Conservation (phyloP, 2,113 vertebrate species). For the Lepisosteus osseus region DNA sequence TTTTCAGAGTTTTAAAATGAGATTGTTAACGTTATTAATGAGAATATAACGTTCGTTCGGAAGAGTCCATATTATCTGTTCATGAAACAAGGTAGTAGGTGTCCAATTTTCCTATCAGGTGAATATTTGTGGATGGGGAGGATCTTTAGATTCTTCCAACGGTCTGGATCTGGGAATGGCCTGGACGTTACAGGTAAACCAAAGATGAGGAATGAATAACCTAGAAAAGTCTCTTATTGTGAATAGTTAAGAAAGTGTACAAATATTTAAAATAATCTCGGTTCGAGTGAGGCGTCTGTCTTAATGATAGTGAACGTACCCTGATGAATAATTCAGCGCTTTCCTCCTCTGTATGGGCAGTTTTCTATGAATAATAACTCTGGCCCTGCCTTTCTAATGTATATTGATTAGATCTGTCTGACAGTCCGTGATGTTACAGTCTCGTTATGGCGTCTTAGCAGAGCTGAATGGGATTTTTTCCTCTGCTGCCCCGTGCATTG, state of each 20-base stretch:
- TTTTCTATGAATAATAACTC: constrained; percentile 47
- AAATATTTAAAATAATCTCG: constrained; percentile 10
- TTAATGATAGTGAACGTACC: background rate
- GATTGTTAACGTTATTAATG: too few species aligned
- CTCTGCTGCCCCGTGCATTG: constrained; percentile 41
- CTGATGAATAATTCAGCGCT: constrained; percentile 35
- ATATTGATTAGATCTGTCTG: constrained; percentile 60
- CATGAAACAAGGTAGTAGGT: too few species aligned
- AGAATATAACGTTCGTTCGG: too few species aligned
- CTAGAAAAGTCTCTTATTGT: too few species aligned
- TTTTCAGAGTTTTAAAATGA: too few species aligned
- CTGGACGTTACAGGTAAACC: too few species aligned
- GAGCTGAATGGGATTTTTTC: constrained; percentile 44
- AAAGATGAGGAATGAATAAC: too few species aligned
- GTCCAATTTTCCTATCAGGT: too few species aligned
- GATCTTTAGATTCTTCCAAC: too few species aligned
- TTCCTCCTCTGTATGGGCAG: constrained; percentile 31
- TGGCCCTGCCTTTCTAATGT: constrained; percentile 56
- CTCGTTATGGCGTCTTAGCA: constrained; percentile 64
- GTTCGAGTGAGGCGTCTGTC: background rate
- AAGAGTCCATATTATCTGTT: too few species aligned
- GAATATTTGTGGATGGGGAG: too few species aligned
- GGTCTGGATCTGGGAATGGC: too few species aligned
- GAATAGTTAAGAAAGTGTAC: background rate
- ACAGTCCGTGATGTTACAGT: constrained; percentile 48